Evolutionary conservation across 2,797 vertebrate genomes (phyloP).

Genomic region (Melanotaenia trifasciata): DNA sequence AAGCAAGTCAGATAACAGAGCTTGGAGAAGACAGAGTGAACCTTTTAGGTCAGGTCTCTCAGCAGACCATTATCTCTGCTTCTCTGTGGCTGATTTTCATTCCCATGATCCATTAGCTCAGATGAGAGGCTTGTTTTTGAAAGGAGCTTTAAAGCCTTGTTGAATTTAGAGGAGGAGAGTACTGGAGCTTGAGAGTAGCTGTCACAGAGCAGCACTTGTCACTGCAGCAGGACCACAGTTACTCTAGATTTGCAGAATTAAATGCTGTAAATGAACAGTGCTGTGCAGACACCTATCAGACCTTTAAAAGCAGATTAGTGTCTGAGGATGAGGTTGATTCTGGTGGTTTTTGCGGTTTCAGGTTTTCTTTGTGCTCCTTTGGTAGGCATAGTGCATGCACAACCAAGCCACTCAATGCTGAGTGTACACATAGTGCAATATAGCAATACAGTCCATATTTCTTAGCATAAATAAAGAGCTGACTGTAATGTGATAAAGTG

Average conservation of each 20-base stretch:
- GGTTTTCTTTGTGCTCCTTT: background rate
- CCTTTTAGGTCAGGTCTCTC: constrained; percentile 17
- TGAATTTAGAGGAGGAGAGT: constrained; percentile 52
- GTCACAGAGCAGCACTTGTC: constrained; percentile 25
- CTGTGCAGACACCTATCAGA: constrained; percentile 22
- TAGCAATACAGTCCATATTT: background rate
- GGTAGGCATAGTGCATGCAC: background rate
- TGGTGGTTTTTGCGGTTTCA: constrained; percentile 9
- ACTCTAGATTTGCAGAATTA: constrained; percentile 22
- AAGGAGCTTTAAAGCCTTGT: constrained; percentile 41
- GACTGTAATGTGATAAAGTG: constrained; percentile 23
- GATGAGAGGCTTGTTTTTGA: constrained; percentile 47
- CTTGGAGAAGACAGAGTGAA: constrained; percentile 12
- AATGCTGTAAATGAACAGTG: constrained; percentile 38
- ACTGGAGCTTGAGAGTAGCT: constrained; percentile 39
- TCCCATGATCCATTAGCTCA: constrained; percentile 44
- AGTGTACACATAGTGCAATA: background rate
- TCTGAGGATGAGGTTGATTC: constrained; percentile 10
- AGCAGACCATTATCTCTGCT: constrained; percentile 23
- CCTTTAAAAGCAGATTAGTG: constrained; percentile 35
- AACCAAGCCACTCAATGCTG: constrained; percentile 2
- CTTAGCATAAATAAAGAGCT: constrained; percentile 8
- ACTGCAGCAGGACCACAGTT: constrained; percentile 36
- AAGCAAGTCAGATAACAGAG: constrained; percentile 33
- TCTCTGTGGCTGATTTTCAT: constrained; percentile 36